phyloP scores from a whole-genome alignment of 2,113 vertebrate species.

The Eupsittula cactorum region DNA sequence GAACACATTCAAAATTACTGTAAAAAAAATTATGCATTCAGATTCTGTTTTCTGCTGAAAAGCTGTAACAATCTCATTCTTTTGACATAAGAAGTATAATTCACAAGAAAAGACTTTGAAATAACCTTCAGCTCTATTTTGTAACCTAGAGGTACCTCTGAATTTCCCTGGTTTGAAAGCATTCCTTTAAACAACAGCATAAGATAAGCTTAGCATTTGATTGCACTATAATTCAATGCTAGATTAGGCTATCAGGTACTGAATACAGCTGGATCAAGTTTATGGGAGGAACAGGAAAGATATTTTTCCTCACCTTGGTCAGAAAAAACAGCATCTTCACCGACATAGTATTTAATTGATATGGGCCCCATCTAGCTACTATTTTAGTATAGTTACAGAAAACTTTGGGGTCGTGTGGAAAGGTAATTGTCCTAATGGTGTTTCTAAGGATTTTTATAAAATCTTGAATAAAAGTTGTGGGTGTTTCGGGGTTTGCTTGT shows the following conservation, averaged over 20 bases:
- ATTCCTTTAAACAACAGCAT: background rate
- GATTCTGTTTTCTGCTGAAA: background rate
- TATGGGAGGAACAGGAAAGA: background rate
- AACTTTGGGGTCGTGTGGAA: background rate
- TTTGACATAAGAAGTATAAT: background rate
- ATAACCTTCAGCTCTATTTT: background rate
- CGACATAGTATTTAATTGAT: accelerated
- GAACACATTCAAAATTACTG: background rate
- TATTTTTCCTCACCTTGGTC: background rate
- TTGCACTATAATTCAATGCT: background rate
- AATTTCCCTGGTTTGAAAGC: background rate
- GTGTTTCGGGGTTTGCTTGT: too few species aligned
- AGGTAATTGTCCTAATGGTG: background rate
- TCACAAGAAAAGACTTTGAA: background rate
- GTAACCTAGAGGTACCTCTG: background rate
- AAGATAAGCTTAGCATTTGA: background rate
- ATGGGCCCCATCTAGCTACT: background rate
- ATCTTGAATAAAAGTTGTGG: background rate
- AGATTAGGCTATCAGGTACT: background rate
- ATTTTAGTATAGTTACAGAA: background rate
- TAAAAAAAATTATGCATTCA: background rate
- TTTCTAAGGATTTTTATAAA: background rate
- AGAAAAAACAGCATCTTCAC: background rate
- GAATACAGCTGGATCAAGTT: background rate
- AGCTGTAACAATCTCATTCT: background rate